These are phyloP conservation scores for Chelonia mydas DNA, from an alignment of 2,797 vertebrate genomes.

Conservation along the genomic window DNA sequence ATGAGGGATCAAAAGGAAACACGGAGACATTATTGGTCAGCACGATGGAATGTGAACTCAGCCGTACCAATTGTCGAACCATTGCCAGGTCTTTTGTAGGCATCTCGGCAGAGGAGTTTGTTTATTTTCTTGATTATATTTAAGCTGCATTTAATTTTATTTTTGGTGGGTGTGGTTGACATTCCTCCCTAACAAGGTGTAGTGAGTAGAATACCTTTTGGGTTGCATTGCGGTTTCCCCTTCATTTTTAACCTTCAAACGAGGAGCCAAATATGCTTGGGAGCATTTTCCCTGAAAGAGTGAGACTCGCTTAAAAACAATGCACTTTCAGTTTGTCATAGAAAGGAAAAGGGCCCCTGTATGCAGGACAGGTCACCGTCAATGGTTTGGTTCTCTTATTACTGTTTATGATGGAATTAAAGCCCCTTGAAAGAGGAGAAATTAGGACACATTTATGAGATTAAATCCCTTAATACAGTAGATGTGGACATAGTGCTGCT, in stretches of 20 bases:
- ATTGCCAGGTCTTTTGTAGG: background rate
- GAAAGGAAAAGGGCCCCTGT: constrained; percentile 15
- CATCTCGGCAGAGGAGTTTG: background rate
- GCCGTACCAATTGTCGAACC: no score
- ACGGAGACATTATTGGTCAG: background rate
- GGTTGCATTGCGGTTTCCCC: background rate
- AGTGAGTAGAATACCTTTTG: background rate
- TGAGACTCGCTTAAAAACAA: background rate
- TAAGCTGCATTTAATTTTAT: background rate
- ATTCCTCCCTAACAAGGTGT: background rate
- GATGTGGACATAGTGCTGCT: background rate
- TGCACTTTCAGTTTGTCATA: constrained; percentile 17
- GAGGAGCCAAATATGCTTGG: background rate
- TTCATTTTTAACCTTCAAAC: background rate
- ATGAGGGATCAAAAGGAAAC: background rate
- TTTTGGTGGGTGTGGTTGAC: background rate
- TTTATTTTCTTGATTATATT: background rate
- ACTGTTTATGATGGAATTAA: constrained; percentile 25
- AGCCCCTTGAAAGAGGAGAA: constrained; percentile 11
- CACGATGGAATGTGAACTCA: background rate
- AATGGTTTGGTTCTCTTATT: constrained; percentile 29
- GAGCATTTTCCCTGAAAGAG: background rate
- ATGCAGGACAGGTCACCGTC: background rate
- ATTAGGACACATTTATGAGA: constrained; percentile 45
- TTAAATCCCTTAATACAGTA: constrained; percentile 56